Conservation (phyloP, 2,888 invertebrate species). For the Aphidoletes aphidimyza region DNA sequence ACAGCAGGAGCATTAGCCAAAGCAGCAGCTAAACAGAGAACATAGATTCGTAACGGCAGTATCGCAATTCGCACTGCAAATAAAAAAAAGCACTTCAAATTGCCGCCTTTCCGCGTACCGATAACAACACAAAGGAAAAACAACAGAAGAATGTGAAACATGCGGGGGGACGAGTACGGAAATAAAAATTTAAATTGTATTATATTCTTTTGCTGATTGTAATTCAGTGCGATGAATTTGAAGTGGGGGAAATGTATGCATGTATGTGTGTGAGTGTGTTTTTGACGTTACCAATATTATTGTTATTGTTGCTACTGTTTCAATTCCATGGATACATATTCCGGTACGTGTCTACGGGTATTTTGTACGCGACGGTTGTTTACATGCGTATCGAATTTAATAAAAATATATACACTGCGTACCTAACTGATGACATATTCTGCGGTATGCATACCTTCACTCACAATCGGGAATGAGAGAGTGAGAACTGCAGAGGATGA, state of each 20-base stretch:
- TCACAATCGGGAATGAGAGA: no score
- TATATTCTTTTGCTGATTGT: slow-evolving; percentile 41
- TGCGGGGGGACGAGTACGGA: not conserved
- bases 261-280: not conserved
- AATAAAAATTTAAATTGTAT: slow-evolving; percentile 54
- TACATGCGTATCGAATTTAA: slow-evolving; percentile 32
- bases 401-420: slow-evolving; percentile 37
- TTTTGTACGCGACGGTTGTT: slow-evolving; percentile 18
- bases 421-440: slow-evolving; percentile 45
- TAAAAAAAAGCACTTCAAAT: not conserved
- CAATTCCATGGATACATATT: not conserved
- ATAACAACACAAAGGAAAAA: not conserved
- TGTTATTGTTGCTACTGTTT: not conserved
- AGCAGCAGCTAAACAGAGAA: no score
- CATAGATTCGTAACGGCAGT: slow-evolving; percentile 1
- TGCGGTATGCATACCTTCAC: not conserved
- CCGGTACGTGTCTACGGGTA: not conserved
- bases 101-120: not conserved
- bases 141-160: not conserved
- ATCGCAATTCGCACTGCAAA: not conserved
- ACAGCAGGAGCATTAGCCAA: no score
- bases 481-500: no score
- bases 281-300: not conserved
- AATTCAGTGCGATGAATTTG: slow-evolving; percentile 54
- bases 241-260: not conserved